Evolutionary conservation across 2,113 vertebrate genomes (phyloP).

Genomic region (Ciconia boyciana): DNA sequence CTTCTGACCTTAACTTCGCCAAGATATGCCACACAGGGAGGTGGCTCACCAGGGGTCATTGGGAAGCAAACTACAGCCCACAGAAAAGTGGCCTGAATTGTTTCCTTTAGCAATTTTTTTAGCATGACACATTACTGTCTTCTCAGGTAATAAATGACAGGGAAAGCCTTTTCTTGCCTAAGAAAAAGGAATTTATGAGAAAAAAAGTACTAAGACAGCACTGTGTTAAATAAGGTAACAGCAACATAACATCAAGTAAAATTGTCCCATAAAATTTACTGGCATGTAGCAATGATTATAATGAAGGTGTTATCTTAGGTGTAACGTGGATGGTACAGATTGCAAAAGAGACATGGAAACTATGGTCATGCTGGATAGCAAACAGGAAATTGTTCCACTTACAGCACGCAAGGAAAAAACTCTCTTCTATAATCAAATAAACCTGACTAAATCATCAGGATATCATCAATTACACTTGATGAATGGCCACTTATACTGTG

Average conservation of each 20-base stretch:
- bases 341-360: neutral
- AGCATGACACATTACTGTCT: neutral
- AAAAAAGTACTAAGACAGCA: neutral
- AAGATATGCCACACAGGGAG: neutral
- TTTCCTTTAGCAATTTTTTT: constrained; percentile 18
- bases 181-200: neutral
- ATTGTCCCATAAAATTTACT: neutral
- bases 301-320: neutral
- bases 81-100: neutral
- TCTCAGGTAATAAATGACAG: constrained; percentile 14
- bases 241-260: neutral
- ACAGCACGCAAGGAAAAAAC: neutral
- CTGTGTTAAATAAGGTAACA: neutral
- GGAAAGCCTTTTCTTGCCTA: neutral
- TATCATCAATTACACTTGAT: neutral
- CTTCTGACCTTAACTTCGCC: neutral
- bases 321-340: neutral
- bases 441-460: neutral
- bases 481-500: neutral
- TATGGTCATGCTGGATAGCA: neutral
- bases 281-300: neutral
- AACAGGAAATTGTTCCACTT: neutral
- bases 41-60: neutral
- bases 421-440: neutral
- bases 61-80: neutral